phyloP scores from a whole-genome alignment of 2,888 invertebrate species.

The Schizotus pectinicornis region DNA sequence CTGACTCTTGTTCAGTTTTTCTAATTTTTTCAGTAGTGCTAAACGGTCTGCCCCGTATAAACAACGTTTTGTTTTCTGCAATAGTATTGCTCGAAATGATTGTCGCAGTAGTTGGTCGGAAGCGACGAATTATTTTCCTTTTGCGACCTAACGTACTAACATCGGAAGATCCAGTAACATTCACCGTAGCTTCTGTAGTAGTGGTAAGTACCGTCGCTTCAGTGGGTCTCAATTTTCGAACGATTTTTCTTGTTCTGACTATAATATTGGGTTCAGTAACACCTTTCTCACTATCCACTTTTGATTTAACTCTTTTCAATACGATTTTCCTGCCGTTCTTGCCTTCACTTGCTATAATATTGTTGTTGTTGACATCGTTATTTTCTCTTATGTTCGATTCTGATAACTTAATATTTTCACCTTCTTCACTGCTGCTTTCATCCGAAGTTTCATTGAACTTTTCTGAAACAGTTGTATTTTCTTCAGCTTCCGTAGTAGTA shows the following conservation, averaged over 20 bases:
- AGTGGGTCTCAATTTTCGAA: slow-evolving; percentile 48
- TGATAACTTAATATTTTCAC: slow-evolving; percentile 57
- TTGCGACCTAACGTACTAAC: slow-evolving; percentile 36
- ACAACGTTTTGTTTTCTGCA: slow-evolving; percentile 18
- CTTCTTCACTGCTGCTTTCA: slow-evolving; percentile 46
- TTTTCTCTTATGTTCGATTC: slow-evolving; percentile 57
- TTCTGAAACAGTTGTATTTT: neutral
- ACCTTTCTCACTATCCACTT: slow-evolving; percentile 28
- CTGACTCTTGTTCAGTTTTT: neutral
- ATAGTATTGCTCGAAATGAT: neutral
- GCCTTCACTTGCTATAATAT: slow-evolving; percentile 30
- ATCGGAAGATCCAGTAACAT: neutral
- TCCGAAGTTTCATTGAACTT: slow-evolving; percentile 34
- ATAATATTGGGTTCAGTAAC: slow-evolving; percentile 43
- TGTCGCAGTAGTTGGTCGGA: slow-evolving; percentile 39
- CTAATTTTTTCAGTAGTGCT: neutral
- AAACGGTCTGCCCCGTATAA: slow-evolving; percentile 21
- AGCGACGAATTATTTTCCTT: slow-evolving; percentile 48
- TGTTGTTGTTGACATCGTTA: slow-evolving; percentile 46
- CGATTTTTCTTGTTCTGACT: slow-evolving; percentile 51
- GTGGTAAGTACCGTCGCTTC: slow-evolving; percentile 22
- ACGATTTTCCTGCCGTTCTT: slow-evolving; percentile 18
- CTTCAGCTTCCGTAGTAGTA: slow-evolving; percentile 1
- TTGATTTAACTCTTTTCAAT: slow-evolving; percentile 22
- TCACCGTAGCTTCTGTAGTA: slow-evolving; percentile 29